Conservation (phyloP, 2,113 vertebrate species). For the Dendropsophus ebraccatus region DNA sequence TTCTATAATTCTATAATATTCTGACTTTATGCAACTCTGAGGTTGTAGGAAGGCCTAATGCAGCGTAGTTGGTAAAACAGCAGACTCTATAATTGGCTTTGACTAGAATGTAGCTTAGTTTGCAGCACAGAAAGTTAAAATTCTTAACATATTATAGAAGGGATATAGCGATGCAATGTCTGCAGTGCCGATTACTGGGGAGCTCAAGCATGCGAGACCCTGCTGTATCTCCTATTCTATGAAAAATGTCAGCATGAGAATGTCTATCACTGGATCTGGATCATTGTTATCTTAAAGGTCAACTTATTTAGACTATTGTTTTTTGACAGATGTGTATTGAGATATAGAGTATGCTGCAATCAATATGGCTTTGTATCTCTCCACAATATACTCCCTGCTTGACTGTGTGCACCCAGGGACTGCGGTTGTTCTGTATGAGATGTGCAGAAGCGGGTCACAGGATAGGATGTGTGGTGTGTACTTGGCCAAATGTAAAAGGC, state of each 20-base stretch:
- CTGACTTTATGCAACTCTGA: background rate
- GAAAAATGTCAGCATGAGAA: background rate
- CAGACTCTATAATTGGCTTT: background rate
- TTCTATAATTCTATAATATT: too few relatives aligned
- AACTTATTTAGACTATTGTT: slow-evolving; percentile 15
- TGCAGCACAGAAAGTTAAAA: background rate
- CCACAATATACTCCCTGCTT: background rate
- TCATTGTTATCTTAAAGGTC: slow-evolving; percentile 37
- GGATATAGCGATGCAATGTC: background rate
- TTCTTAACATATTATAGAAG: background rate
- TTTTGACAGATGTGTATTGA: background rate
- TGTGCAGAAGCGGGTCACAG: background rate
- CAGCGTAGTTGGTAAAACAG: too few relatives aligned
- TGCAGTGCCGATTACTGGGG: slow-evolving; percentile 3
- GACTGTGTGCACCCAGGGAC: background rate
- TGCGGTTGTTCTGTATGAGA: background rate
- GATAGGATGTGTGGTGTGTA: background rate
- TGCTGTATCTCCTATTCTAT: background rate
- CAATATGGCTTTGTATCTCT: background rate
- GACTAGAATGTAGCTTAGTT: too few relatives aligned
- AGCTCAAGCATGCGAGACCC: background rate
- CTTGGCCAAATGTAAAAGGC: too few relatives aligned
- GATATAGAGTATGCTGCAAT: background rate
- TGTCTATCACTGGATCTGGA: slow-evolving; percentile 1
- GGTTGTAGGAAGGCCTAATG: background rate